phyloP scores from a whole-genome alignment of 2,888 invertebrate genomes.

The Ptychoptera albimana region DNA sequence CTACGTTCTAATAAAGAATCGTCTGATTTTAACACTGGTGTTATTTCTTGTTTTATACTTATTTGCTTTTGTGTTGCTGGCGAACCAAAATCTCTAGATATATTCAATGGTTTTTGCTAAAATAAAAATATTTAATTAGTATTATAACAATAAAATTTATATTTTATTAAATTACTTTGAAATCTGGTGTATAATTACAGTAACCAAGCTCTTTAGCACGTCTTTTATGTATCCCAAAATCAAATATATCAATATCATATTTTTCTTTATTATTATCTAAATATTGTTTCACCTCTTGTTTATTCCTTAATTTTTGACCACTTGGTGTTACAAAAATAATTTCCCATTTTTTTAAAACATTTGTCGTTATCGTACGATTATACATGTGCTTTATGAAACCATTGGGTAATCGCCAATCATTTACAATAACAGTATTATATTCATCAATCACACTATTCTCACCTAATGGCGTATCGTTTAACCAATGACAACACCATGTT shows the following conservation, averaged over 20 bases:
- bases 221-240: constrained; percentile 40
- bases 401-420: constrained; percentile 54
- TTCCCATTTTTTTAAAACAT: constrained; percentile 65
- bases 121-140: too few relatives aligned
- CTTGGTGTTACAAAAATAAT: constrained; percentile 51
- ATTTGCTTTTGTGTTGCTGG: too few relatives aligned
- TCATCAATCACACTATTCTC: constrained; percentile 15
- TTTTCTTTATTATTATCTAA: constrained; percentile 27
- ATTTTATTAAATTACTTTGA: constrained; percentile 15
- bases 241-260: constrained; percentile 39
- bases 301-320: constrained; percentile 42
- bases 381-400: constrained; percentile 70
- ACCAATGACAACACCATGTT: constrained; percentile 51
- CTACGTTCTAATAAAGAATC: too few relatives aligned
- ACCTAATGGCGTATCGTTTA: constrained; percentile 53
- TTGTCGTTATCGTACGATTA: constrained; percentile 36
- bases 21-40: too few relatives aligned
- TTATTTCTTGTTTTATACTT: too few relatives aligned
- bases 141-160: too few relatives aligned
- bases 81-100: too few relatives aligned
- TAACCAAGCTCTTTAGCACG: constrained; percentile 30
- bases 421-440: constrained; percentile 42
- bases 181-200: constrained; percentile 27
- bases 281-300: constrained; percentile 36
- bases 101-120: too few relatives aligned